phyloP scores from a whole-genome alignment of 1,140 invertebrate species.

The Anastrepha obliqua region DNA sequence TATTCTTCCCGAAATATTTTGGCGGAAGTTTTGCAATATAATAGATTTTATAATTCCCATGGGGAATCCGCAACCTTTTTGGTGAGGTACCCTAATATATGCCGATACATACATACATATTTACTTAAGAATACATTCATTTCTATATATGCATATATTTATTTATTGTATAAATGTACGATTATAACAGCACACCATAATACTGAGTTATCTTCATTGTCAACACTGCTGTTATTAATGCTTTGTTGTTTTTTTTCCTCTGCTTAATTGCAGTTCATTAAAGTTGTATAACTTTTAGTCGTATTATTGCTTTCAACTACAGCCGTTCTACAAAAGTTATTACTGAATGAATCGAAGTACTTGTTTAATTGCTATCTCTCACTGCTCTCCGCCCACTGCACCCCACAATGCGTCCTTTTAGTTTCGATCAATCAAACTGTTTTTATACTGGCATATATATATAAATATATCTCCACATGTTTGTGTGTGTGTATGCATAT shows the following conservation, averaged over 20 bases:
- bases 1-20: too few species aligned
- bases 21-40: too few species aligned
- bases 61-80: too few species aligned
- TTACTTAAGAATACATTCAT: neutral
- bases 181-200: neutral
- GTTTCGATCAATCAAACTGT: conserved; percentile 27
- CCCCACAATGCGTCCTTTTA: neutral
- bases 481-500: neutral
- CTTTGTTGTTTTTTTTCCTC: conserved; percentile 4
- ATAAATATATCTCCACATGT: neutral
- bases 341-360: conserved; percentile 45
- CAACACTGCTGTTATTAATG: neutral
- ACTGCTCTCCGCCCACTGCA: neutral
- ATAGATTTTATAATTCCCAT: too few species aligned
- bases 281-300: conserved; percentile 21
- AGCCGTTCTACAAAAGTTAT: neutral
- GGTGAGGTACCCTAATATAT: too few species aligned
- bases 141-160: neutral
- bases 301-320: neutral
- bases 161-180: neutral
- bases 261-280: conserved; percentile 42
- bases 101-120: neutral
- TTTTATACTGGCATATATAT: neutral
- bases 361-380: conserved; percentile 25
- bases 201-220: conserved; percentile 41